Conservation (phyloP, 2,113 vertebrate species). For the Xyrauchen texanus region DNA sequence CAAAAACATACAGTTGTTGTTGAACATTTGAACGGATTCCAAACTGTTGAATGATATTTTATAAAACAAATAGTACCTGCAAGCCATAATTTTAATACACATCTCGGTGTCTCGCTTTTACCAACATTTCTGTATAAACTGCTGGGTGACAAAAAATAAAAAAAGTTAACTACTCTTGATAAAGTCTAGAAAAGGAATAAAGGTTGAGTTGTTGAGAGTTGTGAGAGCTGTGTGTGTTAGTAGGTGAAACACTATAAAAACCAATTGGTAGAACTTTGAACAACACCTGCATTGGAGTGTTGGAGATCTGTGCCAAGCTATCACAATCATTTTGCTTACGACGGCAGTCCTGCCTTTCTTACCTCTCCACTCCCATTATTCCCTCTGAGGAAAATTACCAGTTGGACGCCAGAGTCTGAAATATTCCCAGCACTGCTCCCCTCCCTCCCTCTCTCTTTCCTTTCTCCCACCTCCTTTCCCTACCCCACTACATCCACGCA, state of each 20-base stretch:
- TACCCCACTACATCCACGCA: slow-evolving; percentile 55
- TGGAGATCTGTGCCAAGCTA: neutral
- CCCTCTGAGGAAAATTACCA: slow-evolving; percentile 70
- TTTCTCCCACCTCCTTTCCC: slow-evolving; percentile 33
- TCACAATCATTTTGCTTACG: slow-evolving; percentile 60
- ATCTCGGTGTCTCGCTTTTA: too few relatives aligned
- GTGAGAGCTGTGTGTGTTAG: slow-evolving; percentile 9
- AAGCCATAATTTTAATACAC: too few relatives aligned
- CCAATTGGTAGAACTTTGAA: slow-evolving; percentile 60
- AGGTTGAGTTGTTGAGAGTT: neutral
- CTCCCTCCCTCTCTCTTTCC: slow-evolving; percentile 39
- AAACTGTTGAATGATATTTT: too few relatives aligned
- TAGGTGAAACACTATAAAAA: neutral
- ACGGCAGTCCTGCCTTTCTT: slow-evolving; percentile 57
- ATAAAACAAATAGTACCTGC: too few relatives aligned
- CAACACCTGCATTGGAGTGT: slow-evolving; percentile 40
- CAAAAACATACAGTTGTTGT: too few relatives aligned
- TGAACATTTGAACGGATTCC: too few relatives aligned
- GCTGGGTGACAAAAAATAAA: too few relatives aligned
- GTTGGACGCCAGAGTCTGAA: slow-evolving; percentile 63
- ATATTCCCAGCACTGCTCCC: slow-evolving; percentile 55
- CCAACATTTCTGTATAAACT: too few relatives aligned
- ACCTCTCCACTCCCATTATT: slow-evolving; percentile 68
- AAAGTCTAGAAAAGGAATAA: neutral
- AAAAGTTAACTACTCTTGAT: too few relatives aligned